Conservation (phyloP, 1,140 invertebrate genomes). For the Asbolus verrucosus region DNA sequence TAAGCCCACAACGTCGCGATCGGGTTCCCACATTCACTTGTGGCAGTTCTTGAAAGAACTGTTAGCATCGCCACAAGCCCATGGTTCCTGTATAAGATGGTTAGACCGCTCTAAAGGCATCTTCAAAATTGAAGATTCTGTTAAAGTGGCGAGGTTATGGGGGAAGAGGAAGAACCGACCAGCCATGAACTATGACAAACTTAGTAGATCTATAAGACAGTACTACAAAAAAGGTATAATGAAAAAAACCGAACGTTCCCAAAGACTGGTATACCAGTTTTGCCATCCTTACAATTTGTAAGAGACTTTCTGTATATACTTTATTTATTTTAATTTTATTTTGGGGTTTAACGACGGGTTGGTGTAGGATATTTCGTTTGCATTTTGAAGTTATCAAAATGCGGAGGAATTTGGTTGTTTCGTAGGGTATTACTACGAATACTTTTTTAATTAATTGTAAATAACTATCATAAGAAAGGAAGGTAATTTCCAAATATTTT, state of each 20-base stretch:
- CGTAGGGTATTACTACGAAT: slow-evolving; percentile 59
- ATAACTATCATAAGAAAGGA: slow-evolving; percentile 60
- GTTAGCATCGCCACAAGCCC: slow-evolving; percentile 84
- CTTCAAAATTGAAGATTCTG: slow-evolving; percentile 99
- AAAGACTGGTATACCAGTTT: slow-evolving; percentile 99
- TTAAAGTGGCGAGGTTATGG: slow-evolving; percentile 95
- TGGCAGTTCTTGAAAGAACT: slow-evolving; percentile 99
- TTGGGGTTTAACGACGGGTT: slow-evolving; percentile 21
- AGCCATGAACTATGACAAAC: slow-evolving; percentile 99
- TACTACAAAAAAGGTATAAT: slow-evolving; percentile 99
- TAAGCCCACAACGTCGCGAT: slow-evolving; percentile 58
- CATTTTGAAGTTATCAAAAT: slow-evolving; percentile 63
- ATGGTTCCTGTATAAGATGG: slow-evolving; percentile 97
- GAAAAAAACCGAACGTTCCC: slow-evolving; percentile 98
- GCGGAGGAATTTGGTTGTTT: slow-evolving; percentile 48
- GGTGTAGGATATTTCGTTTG: slow-evolving; percentile 39
- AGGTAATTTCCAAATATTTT: slow-evolving; percentile 66
- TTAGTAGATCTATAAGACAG: slow-evolving; percentile 96
- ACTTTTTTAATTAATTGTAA: slow-evolving; percentile 22
- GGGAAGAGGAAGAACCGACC: slow-evolving; percentile 97
- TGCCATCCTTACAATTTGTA: slow-evolving; percentile 93
- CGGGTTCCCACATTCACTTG: slow-evolving; percentile 89
- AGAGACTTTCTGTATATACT: slow-evolving; percentile 52
- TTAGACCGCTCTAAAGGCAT: slow-evolving; percentile 93
- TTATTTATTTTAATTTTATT: slow-evolving; percentile 28